Evolutionary conservation across 2,888 invertebrate genomes (phyloP).

Genomic region (Dinocampus coccinellae): DNA sequence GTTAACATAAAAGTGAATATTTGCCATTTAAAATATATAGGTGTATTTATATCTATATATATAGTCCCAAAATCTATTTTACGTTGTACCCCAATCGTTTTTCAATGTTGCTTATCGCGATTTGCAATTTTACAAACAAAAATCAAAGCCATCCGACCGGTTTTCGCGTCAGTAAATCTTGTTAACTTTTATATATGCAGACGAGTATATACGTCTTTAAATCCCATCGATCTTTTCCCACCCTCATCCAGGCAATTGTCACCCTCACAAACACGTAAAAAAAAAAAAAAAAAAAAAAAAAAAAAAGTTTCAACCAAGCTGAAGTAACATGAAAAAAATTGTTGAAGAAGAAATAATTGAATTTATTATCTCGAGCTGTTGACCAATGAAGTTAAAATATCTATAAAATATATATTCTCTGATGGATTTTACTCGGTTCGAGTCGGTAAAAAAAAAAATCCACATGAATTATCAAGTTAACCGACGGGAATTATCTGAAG

Average conservation of each 20-base stretch:
- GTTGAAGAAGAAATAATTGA: background rate
- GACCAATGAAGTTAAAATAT: background rate
- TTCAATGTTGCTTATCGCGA: constrained; percentile 31
- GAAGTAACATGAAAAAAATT: background rate
- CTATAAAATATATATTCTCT: background rate
- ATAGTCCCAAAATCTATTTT: constrained; percentile 6
- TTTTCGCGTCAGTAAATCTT: constrained; percentile 18
- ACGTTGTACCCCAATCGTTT: constrained; percentile 26
- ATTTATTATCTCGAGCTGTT: background rate
- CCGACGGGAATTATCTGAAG: background rate
- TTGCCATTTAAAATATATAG: background rate
- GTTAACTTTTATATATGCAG: constrained; percentile 25
- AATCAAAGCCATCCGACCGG: constrained; percentile 31
- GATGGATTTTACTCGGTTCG: background rate
- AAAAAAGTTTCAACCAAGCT: background rate
- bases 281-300: background rate
- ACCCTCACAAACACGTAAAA: constrained; percentile 22
- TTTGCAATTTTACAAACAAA: constrained; percentile 33
- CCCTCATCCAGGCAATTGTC: constrained; percentile 44
- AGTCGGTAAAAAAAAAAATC: background rate
- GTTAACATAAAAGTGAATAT: constrained; percentile 3
- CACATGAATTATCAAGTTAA: background rate
- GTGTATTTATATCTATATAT: background rate
- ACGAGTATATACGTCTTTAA: constrained; percentile 18
- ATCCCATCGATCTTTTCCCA: constrained; percentile 43